Base-by-base conservation (phyloP, 2,888 invertebrate genomes). In the Epistrophe eligans region DNA sequence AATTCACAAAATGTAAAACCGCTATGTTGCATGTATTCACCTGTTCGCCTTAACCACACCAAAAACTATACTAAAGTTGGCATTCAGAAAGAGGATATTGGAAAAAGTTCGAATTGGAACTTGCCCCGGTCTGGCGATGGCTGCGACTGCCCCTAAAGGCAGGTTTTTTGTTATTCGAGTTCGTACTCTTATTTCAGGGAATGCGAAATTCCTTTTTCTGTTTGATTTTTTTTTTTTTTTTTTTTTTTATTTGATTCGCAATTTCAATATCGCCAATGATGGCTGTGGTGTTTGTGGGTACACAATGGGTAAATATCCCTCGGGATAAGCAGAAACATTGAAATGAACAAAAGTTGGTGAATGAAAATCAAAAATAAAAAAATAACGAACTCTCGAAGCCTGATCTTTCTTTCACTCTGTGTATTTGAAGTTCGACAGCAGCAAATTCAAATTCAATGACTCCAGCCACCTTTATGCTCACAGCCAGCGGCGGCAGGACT, bases 381-480 rank as follows among this genome's bases (percentile, higher is more conserved):
- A 60, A 73, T 48, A 60, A 74, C 62, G 32, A 62, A 45, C 66
- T 71, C 24, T 38, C 38, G 60, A 64, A 57, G n/a, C 24, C 71
- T 77, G 64, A 57, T 52, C 76, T 66, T 67, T n/a, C n/a, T 28
- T 45, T 64, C 32, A 58, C 17, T 38, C 17, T 35, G 35, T 57
- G 48, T 24, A 24, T 83, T 79, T 79, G 83, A 55, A 66, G 74
- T 83, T 83, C 76, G 60, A 83, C 58, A 79, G 74, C 52, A 79
- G 83, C 77, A 87, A 83, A 87, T 87, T 79, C 79, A 83, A 85
- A 83, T 87, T 83, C 83, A 83, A 87, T 74, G 87, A 72, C 40
- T 55, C 43, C 52, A 15, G 40, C 32, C 67, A 67, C 50, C 50
- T 66, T 48, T 66, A 48, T 35, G 43, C 48, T 19, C 28, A 50